These are phyloP conservation scores for Albula goreensis DNA, from an alignment of 2,113 vertebrate species.

Conservation along the genomic window DNA sequence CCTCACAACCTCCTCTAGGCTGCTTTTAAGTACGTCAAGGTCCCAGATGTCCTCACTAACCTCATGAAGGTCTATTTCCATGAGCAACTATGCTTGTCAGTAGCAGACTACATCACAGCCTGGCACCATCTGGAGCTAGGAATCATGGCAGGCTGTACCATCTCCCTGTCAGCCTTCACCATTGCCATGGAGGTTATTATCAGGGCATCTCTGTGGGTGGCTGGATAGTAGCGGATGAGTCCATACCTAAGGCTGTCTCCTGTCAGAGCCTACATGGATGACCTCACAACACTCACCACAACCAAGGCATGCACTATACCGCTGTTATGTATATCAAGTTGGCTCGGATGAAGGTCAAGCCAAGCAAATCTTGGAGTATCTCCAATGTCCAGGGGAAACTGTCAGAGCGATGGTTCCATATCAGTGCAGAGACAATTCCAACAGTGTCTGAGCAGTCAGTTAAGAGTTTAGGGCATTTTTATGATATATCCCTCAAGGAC, in stretches of 20 bases:
- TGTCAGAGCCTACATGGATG: slow-evolving; percentile 23
- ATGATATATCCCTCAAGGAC: slow-evolving; percentile 15
- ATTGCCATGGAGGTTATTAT: slow-evolving; percentile 32
- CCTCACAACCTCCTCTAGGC: too few species aligned
- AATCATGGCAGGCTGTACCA: slow-evolving; percentile 23
- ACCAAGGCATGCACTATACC: not conserved
- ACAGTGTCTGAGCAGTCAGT: slow-evolving; percentile 1
- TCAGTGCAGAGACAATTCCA: not conserved
- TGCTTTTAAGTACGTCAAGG: too few species aligned
- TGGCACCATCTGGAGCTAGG: not conserved
- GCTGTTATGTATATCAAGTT: not conserved
- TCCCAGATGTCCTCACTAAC: too few species aligned
- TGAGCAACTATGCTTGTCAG: too few species aligned
- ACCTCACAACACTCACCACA: slow-evolving; percentile 20
- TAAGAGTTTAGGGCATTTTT: slow-evolving; percentile 12
- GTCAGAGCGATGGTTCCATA: slow-evolving; percentile 11
- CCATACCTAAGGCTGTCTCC: not conserved
- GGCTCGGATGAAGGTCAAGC: slow-evolving; percentile 17
- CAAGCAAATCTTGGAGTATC: slow-evolving; percentile 27
- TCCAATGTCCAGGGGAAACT: slow-evolving; percentile 21
- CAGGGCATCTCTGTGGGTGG: slow-evolving; percentile 17
- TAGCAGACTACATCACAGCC: too few species aligned
- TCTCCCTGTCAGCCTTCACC: slow-evolving; percentile 18
- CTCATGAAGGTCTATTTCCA: too few species aligned
- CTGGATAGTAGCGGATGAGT: not conserved